Base-by-base conservation (phyloP, 2,113 vertebrate genomes). In the Oplegnathus fasciatus region DNA sequence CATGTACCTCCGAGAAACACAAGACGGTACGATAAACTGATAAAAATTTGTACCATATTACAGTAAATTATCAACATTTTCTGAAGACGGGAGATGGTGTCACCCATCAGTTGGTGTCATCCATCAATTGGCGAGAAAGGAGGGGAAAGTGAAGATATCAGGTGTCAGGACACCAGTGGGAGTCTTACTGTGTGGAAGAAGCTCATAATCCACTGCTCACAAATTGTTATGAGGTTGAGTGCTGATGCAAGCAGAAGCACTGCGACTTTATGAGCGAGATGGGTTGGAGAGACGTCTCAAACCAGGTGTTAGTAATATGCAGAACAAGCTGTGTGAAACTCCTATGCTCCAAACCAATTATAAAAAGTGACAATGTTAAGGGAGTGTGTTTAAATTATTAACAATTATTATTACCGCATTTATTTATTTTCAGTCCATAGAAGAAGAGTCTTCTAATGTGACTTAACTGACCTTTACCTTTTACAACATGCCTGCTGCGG, bases 161-260 rank as follows among this genome's bases (percentile, higher is more conserved):
- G 78, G 84, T 88, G 86, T 88, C 89, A 87, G 79, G 79, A 88
- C 44, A 66, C 60, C 84, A 60, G 70, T 69, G 78, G 78, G 90
- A 89, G 71, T 89, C 78, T 89, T 78, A 88, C 86, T 85, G 80
- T 85, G 80, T 17, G 48, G 87, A 88, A 85, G 86, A 89, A 93
- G 88, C 91, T 91, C 87, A 91, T 93, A 94, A 93, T 92, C 92
- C 92, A 93, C 91, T 88, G 89, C 88, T 93, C 91, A 91, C 93
- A 92, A 93, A 91, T 84, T 92, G 87, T 93, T 93, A 93, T 90
- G 91, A 92, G 89, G 83, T 85, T 71, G 85, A 86, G 85, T 89
- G 92, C 92, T 93, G 92, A 93, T 85, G 88, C 89, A 86, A 86
- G 90, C 87, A 91, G 83, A 87, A 83, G 86, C 42, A 66, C 74